Evolutionary conservation across 2,797 vertebrate species (phyloP), one percentile per base, ranked within the genome.

Genomic region (Lithobates sylvaticus): DNA sequence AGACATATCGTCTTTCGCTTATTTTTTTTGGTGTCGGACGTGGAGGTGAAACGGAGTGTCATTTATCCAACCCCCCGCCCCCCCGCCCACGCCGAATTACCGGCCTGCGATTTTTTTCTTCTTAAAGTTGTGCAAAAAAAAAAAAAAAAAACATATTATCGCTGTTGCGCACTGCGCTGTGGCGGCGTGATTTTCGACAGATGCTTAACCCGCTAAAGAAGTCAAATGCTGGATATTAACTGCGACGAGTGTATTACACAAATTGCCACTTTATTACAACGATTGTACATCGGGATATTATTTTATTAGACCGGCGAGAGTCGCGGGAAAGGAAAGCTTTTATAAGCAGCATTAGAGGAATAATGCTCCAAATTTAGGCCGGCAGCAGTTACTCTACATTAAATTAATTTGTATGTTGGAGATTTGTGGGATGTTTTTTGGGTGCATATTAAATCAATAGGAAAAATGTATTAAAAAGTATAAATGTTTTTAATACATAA

Each of bases 1-100:
- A 78, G 79, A 72, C 85, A 1, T 7, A 54, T 67, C 78, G 79
- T 73, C 74, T 82, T 82, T 78, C 74, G 5, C 26, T 69, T 72
- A 73, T 58, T 54, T 47, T 47, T 77, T 61, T 61, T 61, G 71
- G 50, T 36, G 67, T 58, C 74, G 26, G 67, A 27, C 21, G 47
- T 73, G 65, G 69, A 68, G 80, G 80, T 82, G 79, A 83, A 78
- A 73, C 36, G 70, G 29, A 2, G 27, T 34, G 36, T 36, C 79
- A 86, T 86, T 86, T 78, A 78, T 86, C 68, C 29, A 29, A 29
- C 29, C 0, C 2, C 32, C 32, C 32, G 0, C 50, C 27, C 47
- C 39, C 29, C 29, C 2, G 1, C 29, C 29, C 29, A 29, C 29
- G 29, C 29, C 1, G 58, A 58, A 32, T 65, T 47, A 34, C 47